Conservation (phyloP, 2,888 invertebrate genomes). For the Eupithecia centaureata region DNA sequence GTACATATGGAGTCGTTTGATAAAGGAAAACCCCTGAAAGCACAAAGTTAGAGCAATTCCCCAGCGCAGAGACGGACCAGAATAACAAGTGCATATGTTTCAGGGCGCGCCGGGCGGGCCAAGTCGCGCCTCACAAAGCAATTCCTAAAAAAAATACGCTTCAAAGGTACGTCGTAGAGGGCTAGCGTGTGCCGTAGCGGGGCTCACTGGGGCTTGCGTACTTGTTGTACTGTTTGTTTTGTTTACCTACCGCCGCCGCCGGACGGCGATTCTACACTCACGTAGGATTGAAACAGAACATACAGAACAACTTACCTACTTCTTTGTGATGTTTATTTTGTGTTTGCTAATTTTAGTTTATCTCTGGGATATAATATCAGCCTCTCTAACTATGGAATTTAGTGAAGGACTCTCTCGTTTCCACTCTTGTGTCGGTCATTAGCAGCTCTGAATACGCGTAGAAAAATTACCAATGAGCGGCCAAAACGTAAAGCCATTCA, state of each 20-base stretch:
- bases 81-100: conserved; percentile 47
- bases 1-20: not conserved
- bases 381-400: not conserved
- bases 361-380: too few relatives aligned
- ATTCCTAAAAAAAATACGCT: conserved; percentile 76
- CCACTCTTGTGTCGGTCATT: not conserved
- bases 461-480: not conserved
- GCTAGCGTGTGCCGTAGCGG: conserved; percentile 47
- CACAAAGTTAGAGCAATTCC: not conserved
- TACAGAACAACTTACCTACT: not conserved
- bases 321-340: not conserved
- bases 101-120: conserved; percentile 71
- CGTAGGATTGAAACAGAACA: not conserved
- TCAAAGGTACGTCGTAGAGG: conserved; percentile 79
- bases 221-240: conserved; percentile 20
- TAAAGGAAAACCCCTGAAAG: not conserved
- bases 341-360: not conserved
- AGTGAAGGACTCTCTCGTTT: not conserved
- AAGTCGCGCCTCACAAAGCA: conserved; percentile 72
- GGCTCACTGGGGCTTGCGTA: conserved; percentile 31
- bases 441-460: not conserved
- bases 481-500: too few relatives aligned
- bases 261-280: not conserved
- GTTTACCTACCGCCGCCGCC: not conserved
- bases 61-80: not conserved